Conservation (phyloP, 2,888 invertebrate genomes). For the Himalopsyche japonica region DNA sequence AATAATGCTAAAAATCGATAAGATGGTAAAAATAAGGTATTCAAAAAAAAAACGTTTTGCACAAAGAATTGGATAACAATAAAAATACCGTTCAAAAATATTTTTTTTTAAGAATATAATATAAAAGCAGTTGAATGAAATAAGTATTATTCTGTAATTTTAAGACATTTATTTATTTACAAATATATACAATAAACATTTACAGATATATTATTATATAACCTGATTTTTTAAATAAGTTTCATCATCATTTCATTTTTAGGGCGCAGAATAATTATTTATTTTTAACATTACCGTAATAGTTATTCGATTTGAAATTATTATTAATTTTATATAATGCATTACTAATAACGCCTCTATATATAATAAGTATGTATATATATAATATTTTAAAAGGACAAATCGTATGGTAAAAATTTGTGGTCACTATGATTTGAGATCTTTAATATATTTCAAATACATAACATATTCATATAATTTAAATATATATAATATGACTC, state of each 20-base stretch:
- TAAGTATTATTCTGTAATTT: background rate
- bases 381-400: background rate
- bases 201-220: background rate
- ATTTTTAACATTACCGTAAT: background rate
- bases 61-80: too few species aligned
- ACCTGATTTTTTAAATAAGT: background rate
- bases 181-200: conserved; percentile 9
- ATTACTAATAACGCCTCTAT: background rate
- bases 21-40: too few species aligned
- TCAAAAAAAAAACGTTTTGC: too few species aligned
- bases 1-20: too few species aligned
- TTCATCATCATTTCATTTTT: background rate
- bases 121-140: background rate
- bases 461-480: too few species aligned
- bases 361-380: background rate
- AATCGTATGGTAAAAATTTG: background rate
- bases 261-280: background rate
- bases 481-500: too few species aligned
- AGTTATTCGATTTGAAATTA: background rate
- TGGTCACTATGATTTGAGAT: background rate
- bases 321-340: background rate
- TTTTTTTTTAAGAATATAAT: too few species aligned
- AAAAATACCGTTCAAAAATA: too few species aligned
- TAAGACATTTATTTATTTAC: conserved; percentile 22
- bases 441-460: too few species aligned